A percentile compares a stretch with the other conserved stretches of the same genome.
These are phyloP conservation scores for Carassius auratus DNA, from an alignment of 2,113 vertebrate genomes.

Conservation along the genomic window DNA sequence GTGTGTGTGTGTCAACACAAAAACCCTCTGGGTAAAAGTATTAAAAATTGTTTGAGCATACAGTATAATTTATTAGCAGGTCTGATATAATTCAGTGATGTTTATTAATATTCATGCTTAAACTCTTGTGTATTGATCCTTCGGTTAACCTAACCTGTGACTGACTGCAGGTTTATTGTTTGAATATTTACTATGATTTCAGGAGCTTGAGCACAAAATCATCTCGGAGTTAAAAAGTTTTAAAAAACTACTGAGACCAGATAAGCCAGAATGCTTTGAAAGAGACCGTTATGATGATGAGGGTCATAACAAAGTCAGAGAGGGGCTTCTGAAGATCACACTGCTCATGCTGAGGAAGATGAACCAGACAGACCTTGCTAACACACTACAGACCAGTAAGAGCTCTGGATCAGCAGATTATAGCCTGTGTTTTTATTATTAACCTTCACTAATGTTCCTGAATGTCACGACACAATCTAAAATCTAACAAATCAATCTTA, in stretches of 20 bases:
- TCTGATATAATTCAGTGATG: too few relatives aligned
- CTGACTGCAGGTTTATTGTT: background rate
- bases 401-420: background rate
- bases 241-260: background rate
- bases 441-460: background rate
- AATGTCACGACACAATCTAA: background rate
- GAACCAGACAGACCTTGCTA: slow-evolving; percentile 12
- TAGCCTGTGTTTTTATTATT: background rate
- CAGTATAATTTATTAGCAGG: too few relatives aligned
- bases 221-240: background rate
- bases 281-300: background rate
- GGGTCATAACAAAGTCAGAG: background rate
- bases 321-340: background rate
- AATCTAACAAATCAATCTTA: too few relatives aligned
- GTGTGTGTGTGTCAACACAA: too few relatives aligned
- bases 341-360: background rate
- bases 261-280: background rate
- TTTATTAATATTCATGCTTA: too few relatives aligned
- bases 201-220: background rate
- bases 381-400: slow-evolving; percentile 17
- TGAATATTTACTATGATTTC: background rate
- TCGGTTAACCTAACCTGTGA: too few relatives aligned
- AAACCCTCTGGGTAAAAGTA: too few relatives aligned
- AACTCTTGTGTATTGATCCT: background rate
- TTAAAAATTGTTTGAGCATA: too few relatives aligned